Base-by-base conservation (phyloP, 1,140 invertebrate genomes). In the Aphelinus atriplicis region DNA sequence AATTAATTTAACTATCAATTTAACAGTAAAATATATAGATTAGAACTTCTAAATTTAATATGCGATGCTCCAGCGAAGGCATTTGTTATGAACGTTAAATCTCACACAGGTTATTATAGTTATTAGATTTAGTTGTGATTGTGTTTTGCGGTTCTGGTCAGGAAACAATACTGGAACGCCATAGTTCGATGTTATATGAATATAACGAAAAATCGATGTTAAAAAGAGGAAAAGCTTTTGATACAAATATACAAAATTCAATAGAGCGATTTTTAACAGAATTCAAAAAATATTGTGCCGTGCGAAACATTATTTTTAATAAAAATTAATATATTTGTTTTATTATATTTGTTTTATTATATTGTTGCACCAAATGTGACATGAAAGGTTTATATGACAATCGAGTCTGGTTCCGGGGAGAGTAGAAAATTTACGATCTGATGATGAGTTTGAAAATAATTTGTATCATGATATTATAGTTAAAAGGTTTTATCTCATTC, bases 51-150 rank as follows among this genome's bases (percentile, higher is more conserved):
- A 55, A 57, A 53, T 48, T 45, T 81, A 1, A 71, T 81, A 42
- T 77, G 77, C 46, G 81, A 82, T 74, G 76, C 74, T 7, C 79
- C 80, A 50, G 81, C 80, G 0, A 79, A 77, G 65, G 69, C 78
- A 7, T 82, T 81, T 51, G 53, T 81, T 71, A 50, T 79, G 46
- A 61, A 70, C 57, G 74, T 75, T 2, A 83, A 80, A 66, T 56
- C 58, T 51, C 78, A 77, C 51, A 68, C 72, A 26, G 78, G 79
- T 50, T 82, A 78, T 76, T 75, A 1, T 10, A 66, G n/a, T n/a
- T n/a, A n/a, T n/a, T n/a, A n/a, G n/a, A n/a, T n/a, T n/a, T n/a
- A n/a, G n/a, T n/a, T n/a, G n/a, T n/a, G n/a, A n/a, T n/a, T n/a
- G n/a, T n/a, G n/a, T n/a, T n/a, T n/a, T n/a, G n/a, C n/a, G n/a